Evolutionary conservation across 2,888 invertebrate genomes (phyloP), one percentile per base, ranked within the genome.

Genomic region (Habrosyne pyritoides): DNA sequence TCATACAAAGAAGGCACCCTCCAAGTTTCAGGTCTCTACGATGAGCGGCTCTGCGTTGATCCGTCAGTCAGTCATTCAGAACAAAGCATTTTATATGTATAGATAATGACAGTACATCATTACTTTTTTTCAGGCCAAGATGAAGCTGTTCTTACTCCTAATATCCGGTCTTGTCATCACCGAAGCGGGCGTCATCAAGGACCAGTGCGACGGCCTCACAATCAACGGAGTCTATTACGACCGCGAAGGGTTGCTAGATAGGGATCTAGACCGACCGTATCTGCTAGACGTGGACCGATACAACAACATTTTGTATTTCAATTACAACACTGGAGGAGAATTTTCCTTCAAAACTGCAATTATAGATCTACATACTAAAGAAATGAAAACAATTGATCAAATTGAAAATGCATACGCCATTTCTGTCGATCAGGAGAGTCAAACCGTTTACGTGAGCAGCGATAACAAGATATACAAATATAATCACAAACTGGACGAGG

Each of bases 371-470:
- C 5, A 30, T 6, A 50, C 50, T 1, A 50, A 50, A 18, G 50
- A 50, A 28, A 1, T 50, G 10, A 28, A 22, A 21, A 28, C 26
- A 7, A 50, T 50, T 0, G 28, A 28, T 7, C 28, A 21, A 0
- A 21, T 50, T 28, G 10, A 28, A 21, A 28, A 28, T 10, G 50
- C 28, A 21, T 50, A 14, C 14, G 50, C 50, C 2, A 18, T 28
- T 10, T 10, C 50, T 6, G 14, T 50, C n/a, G 28, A 50, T 28
- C 50, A 50, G 10, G 50, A 50, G 7, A 21, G 21, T 5, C 26
- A 50, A 21, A 21, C n/a, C 5, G 28, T 50, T 8, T 50, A 28
- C 53, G 51, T 53, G 21, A 52, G 55, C 49, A 53, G 52, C 53
- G 53, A 28, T 6, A 21, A 21, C 10, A 51, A 49, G 47, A 50